A percentile compares a stretch with the other conserved stretches of the same genome.
Conservation (phyloP, 2,797 vertebrate genomes). For the Rhodeus uyekii region DNA sequence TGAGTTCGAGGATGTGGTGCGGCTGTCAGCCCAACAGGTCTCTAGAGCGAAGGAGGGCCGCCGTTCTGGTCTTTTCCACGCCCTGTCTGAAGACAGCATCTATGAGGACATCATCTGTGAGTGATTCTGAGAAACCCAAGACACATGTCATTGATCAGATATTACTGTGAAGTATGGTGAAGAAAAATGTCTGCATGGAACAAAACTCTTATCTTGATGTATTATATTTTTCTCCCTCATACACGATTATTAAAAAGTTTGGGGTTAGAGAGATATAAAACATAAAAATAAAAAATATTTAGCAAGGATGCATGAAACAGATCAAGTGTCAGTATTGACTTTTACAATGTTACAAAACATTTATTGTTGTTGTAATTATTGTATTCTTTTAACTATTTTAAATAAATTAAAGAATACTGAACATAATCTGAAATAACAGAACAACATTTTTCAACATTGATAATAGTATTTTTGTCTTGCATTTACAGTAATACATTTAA, state of each 20-base stretch:
- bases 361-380: too few species aligned
- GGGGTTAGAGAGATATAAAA: neutral
- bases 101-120: constrained; percentile 96
- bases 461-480: too few species aligned
- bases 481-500: too few species aligned
- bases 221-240: neutral
- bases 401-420: too few species aligned
- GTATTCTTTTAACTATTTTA: too few species aligned
- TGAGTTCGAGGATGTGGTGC: constrained; percentile 94
- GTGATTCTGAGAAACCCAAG: constrained; percentile 60
- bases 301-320: neutral
- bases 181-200: constrained; percentile 16
- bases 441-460: too few species aligned
- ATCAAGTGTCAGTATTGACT: neutral
- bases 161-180: constrained; percentile 6
- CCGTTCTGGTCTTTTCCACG: constrained; percentile 79
- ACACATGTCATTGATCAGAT: constrained; percentile 26
- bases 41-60: constrained; percentile 69
- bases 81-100: constrained; percentile 94
- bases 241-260: neutral
- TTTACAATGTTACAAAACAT: neutral
- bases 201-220: neutral
- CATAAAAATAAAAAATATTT: too few species aligned
- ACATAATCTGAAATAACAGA: too few species aligned
- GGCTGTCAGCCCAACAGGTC: constrained; percentile 74